A percentile compares a stretch with the other conserved stretches of the same genome.
Evolutionary conservation across 2,888 invertebrate species (phyloP).

Genomic region (Thereva unica): DNA sequence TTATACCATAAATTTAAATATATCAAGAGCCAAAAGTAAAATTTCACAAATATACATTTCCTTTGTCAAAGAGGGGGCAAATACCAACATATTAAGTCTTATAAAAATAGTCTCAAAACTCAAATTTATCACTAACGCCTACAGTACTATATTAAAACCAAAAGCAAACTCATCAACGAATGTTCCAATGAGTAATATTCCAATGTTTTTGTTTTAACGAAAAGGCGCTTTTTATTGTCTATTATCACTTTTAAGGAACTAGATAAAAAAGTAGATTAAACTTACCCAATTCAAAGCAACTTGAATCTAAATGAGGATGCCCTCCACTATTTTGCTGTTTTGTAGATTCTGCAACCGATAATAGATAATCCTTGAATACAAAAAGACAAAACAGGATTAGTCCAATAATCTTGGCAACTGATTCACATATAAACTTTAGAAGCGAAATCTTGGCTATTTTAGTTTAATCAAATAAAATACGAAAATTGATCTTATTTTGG

Average conservation of each 20-base stretch:
- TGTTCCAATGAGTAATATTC: too few relatives aligned
- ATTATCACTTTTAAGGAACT: slow-evolving; percentile 2
- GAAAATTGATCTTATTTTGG: background rate
- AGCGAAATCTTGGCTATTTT: slow-evolving; percentile 21
- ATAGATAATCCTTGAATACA: slow-evolving; percentile 51
- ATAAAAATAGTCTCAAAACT: too few relatives aligned
- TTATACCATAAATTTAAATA: too few relatives aligned
- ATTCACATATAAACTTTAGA: slow-evolving; percentile 38
- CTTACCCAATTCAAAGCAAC: slow-evolving; percentile 48
- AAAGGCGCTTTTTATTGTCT: background rate
- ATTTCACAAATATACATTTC: too few relatives aligned
- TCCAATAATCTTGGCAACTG: slow-evolving; percentile 38
- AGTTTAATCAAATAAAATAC: background rate
- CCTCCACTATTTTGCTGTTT: slow-evolving; percentile 39
- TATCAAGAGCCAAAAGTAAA: too few relatives aligned
- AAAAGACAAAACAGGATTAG: slow-evolving; percentile 39
- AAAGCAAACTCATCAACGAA: too few relatives aligned
- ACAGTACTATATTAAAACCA: too few relatives aligned
- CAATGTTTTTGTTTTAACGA: too few relatives aligned
- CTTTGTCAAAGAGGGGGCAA: too few relatives aligned
- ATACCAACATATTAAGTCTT: too few relatives aligned
- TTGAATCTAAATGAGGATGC: slow-evolving; percentile 41
- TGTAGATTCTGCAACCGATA: slow-evolving; percentile 45
- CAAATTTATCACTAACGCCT: too few relatives aligned
- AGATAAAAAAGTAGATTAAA: slow-evolving; percentile 10